Percentiles rank a stretch among this genome's conserved stretches.
These are phyloP conservation scores for Atta texana DNA, from an alignment of 1,140 invertebrate genomes.

Conservation along the genomic window DNA sequence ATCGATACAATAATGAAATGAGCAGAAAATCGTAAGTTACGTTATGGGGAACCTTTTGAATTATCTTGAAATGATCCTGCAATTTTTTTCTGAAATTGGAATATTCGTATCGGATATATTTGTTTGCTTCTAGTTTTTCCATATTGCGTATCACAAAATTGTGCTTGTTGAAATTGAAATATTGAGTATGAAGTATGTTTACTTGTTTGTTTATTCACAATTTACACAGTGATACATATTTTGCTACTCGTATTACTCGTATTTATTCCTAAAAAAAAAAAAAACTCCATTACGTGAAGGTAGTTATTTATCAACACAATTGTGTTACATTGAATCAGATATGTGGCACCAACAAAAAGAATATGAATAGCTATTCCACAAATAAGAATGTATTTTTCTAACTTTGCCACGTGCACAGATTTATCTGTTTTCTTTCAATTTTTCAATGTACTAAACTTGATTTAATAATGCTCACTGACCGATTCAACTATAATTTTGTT, in stretches of 20 bases:
- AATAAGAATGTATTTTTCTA: conserved; percentile 14
- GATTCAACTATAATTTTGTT: background rate
- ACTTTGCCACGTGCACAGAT: background rate
- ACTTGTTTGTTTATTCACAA: background rate
- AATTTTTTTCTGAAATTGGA: background rate
- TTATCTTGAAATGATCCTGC: conserved; percentile 19
- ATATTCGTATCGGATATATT: conserved; percentile 22
- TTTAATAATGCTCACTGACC: background rate
- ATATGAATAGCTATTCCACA: background rate
- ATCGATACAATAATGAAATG: background rate
- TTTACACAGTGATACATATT: conserved; percentile 5
- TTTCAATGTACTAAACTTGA: background rate
- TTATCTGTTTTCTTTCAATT: background rate
- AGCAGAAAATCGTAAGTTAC: conserved; percentile 7
- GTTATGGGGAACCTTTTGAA: background rate
- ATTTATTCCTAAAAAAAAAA: background rate
- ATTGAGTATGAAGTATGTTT: background rate
- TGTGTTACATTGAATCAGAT: background rate
- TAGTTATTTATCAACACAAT: conserved; percentile 6
- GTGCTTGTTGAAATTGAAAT: conserved; percentile 5
- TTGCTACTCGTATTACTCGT: background rate
- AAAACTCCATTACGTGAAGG: background rate
- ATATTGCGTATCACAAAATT: conserved; percentile 3
- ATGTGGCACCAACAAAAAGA: background rate
- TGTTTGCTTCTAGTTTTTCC: background rate